These are phyloP conservation scores for Mesorhabditis spiculigera DNA, from an alignment of 2,888 invertebrate species.

Conservation along the genomic window DNA sequence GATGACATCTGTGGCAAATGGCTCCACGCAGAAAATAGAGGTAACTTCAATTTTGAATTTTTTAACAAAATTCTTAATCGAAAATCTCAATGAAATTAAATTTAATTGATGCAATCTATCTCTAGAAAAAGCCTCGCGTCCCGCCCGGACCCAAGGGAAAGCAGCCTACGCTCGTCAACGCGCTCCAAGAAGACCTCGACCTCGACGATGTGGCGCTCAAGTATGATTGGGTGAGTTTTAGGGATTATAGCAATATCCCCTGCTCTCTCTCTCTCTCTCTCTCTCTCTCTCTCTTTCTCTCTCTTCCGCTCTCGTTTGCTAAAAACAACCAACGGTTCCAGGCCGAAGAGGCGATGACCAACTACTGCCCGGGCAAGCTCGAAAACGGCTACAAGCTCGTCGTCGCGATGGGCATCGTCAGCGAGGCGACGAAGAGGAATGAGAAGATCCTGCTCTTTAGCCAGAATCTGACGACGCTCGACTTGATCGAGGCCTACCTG, in stretches of 20 bases:
- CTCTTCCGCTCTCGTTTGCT: background rate
- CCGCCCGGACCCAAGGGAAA: background rate
- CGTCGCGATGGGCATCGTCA: slow-evolving; percentile 83
- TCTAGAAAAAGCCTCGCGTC: background rate
- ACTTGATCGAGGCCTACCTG: slow-evolving; percentile 88
- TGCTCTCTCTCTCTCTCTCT: background rate
- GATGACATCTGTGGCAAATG: too few species aligned
- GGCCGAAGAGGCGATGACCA: slow-evolving; percentile 62
- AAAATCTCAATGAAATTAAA: too few species aligned
- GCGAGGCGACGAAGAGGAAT: slow-evolving; percentile 79
- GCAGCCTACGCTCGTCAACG: slow-evolving; percentile 9
- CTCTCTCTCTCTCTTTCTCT: background rate
- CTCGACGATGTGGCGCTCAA: slow-evolving; percentile 16
- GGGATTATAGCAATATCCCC: background rate
- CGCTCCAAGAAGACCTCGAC: slow-evolving; percentile 20
- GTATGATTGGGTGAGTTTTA: slow-evolving; percentile 27
- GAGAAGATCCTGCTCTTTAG: slow-evolving; percentile 88
- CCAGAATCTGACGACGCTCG: slow-evolving; percentile 88
- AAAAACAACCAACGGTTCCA: slow-evolving; percentile 30
- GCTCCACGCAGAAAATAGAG: too few species aligned
- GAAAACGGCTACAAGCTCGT: slow-evolving; percentile 93
- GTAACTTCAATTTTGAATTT: too few species aligned
- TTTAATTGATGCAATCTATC: too few species aligned
- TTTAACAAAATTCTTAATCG: too few species aligned
- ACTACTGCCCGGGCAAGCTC: slow-evolving; percentile 80